Base-by-base conservation (phyloP, 2,113 vertebrate species). In the Eptesicus fuscus region DNA sequence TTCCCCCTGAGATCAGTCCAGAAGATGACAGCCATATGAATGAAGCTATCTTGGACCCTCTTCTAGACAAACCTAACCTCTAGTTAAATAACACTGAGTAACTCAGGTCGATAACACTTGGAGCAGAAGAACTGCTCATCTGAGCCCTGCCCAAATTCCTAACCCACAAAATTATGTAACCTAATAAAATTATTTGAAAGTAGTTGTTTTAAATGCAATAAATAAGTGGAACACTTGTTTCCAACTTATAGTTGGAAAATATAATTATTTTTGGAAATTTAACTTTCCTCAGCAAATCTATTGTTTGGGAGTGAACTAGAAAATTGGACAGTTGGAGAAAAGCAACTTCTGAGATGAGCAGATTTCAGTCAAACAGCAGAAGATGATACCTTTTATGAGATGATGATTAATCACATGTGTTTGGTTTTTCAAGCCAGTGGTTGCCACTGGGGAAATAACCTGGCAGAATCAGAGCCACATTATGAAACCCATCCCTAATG, bases 291-390 rank as follows among this genome's bases (percentile, higher is more conserved):
- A 35, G 18, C 35, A 94, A 63, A 25, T 30, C 53, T 2, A 8
- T 11, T 79, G 28, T 65, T 94, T 4, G 76, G 35, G 9, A 73
- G 22, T 44, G 22, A 95, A 85, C 17, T 56, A 89, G 32, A 90
- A 90, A 92, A 61, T 35, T 56, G 56, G 42, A 88, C 28, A 40
- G 80, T 83, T 88, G 59, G 30, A 67, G 13, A 69, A 88, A 70
- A 90, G 22, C 37, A 87, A 30, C 14, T 42, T 35, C 12, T n/a
- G 40, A 44, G 5, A 73, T 67, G 10, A 84, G 23, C 17, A 76
- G 63, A 69, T 79, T 73, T 87, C 13, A 83, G 71, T 23, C n/a
- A n/a, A 90, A 32, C 4, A 80, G 9, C 14, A 77, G 56, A 76
- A 76, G 18, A 56, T 65, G 49, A 4, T 5, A 35, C 4, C 22